Percentiles rank a stretch among this genome's conserved stretches.
Conservation (phyloP, 2,113 vertebrate genomes). For the Neolamprologus fasciatus region DNA sequence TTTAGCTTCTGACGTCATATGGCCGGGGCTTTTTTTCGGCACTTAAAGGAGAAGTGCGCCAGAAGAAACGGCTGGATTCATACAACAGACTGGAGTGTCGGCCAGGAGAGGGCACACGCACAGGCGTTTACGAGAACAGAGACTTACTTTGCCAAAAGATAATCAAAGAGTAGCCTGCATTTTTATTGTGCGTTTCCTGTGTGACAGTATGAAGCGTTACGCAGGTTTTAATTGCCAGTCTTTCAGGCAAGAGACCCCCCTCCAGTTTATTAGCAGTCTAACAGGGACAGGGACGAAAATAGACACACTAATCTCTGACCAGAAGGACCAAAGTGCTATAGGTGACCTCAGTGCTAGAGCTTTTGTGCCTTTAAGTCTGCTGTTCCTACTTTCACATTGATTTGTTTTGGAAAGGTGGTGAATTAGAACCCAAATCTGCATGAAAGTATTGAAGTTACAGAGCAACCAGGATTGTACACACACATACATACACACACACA, state of each 20-base stretch:
- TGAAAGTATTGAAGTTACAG: background rate
- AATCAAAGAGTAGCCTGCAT: background rate
- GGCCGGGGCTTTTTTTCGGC: background rate
- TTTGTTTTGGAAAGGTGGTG: background rate
- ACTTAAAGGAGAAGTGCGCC: slow-evolving; percentile 56
- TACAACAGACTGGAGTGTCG: background rate
- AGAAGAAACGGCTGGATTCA: background rate
- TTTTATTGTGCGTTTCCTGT: background rate
- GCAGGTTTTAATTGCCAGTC: background rate
- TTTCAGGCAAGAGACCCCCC: background rate
- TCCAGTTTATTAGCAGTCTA: background rate
- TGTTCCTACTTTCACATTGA: background rate
- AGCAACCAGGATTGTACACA: background rate
- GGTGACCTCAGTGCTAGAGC: slow-evolving; percentile 1
- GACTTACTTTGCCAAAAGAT: background rate
- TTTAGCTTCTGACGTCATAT: slow-evolving; percentile 60
- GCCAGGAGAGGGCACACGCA: background rate
- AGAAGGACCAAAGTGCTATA: background rate
- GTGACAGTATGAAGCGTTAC: background rate
- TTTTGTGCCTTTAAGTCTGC: background rate
- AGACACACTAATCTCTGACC: slow-evolving; percentile 4
- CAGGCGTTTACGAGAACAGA: background rate
- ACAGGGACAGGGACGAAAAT: slow-evolving; percentile 14
- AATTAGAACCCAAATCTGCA: background rate
- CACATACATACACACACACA: background rate